Percentiles rank a stretch among this genome's conserved stretches.
Evolutionary conservation across 2,888 invertebrate species (phyloP).

Genomic region (Phyto melanocephala): DNA sequence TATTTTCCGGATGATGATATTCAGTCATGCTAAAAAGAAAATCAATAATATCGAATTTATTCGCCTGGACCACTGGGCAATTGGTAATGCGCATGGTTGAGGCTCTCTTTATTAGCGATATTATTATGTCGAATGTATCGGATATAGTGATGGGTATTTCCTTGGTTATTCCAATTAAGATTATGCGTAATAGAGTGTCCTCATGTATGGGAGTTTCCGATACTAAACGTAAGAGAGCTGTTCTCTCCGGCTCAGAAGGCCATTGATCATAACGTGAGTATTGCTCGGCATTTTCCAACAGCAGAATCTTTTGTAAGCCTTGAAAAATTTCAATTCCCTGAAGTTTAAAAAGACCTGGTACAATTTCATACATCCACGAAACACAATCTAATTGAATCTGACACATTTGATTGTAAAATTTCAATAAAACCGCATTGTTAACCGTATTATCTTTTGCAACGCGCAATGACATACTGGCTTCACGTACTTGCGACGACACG

Average conservation of each 20-base stretch:
- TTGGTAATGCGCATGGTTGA: slow-evolving; percentile 87
- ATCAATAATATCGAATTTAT: slow-evolving; percentile 91
- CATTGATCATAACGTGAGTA: slow-evolving; percentile 92
- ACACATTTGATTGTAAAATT: slow-evolving; percentile 79
- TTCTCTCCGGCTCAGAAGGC: slow-evolving; percentile 94
- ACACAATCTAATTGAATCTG: slow-evolving; percentile 91
- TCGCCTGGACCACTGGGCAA: slow-evolving; percentile 85
- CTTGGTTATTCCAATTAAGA: slow-evolving; percentile 87
- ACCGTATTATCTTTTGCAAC: slow-evolving; percentile 79
- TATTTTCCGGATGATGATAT: slow-evolving; percentile 96
- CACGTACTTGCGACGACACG: slow-evolving; percentile 85
- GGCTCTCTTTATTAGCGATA: slow-evolving; percentile 90
- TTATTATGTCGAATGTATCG: slow-evolving; percentile 92
- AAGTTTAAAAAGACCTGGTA: slow-evolving; percentile 86
- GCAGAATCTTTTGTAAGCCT: slow-evolving; percentile 88
- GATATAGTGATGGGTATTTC: slow-evolving; percentile 89
- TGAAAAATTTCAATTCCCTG: slow-evolving; percentile 86
- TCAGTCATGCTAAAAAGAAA: slow-evolving; percentile 93
- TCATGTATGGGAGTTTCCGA: slow-evolving; percentile 94
- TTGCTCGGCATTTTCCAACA: slow-evolving; percentile 87
- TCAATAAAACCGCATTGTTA: slow-evolving; percentile 73
- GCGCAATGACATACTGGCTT: slow-evolving; percentile 81
- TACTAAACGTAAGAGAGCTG: slow-evolving; percentile 87
- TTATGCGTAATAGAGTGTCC: slow-evolving; percentile 88
- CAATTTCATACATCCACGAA: slow-evolving; percentile 92